Evolutionary conservation across 2,113 vertebrate genomes (phyloP).

Genomic region (Oncorhynchus kisutch): DNA sequence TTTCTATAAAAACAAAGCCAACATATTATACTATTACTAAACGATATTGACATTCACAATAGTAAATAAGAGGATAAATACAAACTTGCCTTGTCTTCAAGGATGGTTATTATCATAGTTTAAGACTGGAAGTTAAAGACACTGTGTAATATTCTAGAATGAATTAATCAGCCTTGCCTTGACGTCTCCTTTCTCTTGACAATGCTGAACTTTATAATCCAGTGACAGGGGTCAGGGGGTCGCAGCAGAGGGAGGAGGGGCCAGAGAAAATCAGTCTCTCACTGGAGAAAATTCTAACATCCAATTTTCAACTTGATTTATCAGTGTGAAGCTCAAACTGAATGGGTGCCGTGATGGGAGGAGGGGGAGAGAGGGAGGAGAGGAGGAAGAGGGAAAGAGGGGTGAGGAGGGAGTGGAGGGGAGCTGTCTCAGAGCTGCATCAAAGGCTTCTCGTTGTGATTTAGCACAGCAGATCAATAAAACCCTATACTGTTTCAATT

Average conservation of each 20-base stretch:
- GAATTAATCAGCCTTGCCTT: slow-evolving; percentile 71
- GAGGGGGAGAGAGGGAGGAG: slow-evolving; percentile 51
- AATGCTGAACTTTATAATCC: slow-evolving; percentile 91
- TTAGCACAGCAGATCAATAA: slow-evolving; percentile 93
- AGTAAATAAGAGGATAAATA: too few species aligned
- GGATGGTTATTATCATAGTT: too few species aligned
- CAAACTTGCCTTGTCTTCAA: too few species aligned
- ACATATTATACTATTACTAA: too few species aligned
- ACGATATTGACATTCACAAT: too few species aligned
- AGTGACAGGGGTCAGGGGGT: slow-evolving; percentile 83
- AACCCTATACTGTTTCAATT: slow-evolving; percentile 99
- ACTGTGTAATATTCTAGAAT: slow-evolving; percentile 63
- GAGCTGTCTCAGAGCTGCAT: slow-evolving; percentile 91
- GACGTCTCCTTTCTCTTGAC: slow-evolving; percentile 82
- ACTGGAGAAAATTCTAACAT: slow-evolving; percentile 89
- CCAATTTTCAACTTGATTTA: slow-evolving; percentile 99
- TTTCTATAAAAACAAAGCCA: too few species aligned
- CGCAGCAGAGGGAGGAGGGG: slow-evolving; percentile 85
- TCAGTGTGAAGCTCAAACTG: slow-evolving; percentile 98
- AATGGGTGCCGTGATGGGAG: slow-evolving; percentile 93
- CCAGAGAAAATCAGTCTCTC: slow-evolving; percentile 84
- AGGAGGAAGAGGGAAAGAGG: slow-evolving; percentile 69
- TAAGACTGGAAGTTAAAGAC: background rate
- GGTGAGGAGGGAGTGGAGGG: slow-evolving; percentile 68
- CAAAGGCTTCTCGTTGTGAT: slow-evolving; percentile 91